phyloP scores from a whole-genome alignment of 2,797 vertebrate genomes.

The Acanthornis magna region DNA sequence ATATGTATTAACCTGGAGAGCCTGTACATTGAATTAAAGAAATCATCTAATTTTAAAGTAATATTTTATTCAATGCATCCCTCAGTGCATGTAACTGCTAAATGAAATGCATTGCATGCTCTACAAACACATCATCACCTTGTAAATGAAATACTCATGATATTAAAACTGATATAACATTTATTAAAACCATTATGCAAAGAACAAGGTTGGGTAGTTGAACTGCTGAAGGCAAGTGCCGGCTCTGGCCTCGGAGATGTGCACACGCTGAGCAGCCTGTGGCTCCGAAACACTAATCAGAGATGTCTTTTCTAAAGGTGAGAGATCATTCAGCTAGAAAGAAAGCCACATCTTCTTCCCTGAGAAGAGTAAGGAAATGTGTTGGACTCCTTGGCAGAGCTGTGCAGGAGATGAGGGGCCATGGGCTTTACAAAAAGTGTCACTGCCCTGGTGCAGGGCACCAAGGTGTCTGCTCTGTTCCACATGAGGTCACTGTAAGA shows the following conservation, averaged over 20 bases:
- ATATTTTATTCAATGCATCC: constrained; percentile 69
- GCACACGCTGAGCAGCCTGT: neutral
- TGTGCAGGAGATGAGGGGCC: neutral
- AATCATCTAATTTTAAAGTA: constrained; percentile 66
- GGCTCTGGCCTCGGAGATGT: neutral
- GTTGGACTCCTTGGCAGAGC: neutral
- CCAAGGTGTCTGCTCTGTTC: constrained; percentile 14
- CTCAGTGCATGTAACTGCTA: constrained; percentile 67
- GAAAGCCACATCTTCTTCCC: neutral
- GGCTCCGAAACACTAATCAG: neutral
- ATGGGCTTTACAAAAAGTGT: accelerated
- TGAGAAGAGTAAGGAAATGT: accelerated
- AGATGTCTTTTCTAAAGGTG: neutral
- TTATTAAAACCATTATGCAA: constrained; percentile 66
- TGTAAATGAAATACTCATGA: constrained; percentile 68
- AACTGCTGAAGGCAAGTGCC: neutral
- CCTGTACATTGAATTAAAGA: constrained; percentile 55
- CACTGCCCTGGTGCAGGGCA: neutral
- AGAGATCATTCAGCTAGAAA: neutral
- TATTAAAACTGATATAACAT: constrained; percentile 69
- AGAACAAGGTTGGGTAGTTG: constrained; percentile 32
- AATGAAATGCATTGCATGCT: constrained; percentile 63
- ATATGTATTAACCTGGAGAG: constrained; percentile 49
- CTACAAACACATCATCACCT: constrained; percentile 67
- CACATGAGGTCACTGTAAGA: constrained; percentile 64